phyloP scores from a whole-genome alignment of 2,113 vertebrate genomes.

The Catagonus wagneri region DNA sequence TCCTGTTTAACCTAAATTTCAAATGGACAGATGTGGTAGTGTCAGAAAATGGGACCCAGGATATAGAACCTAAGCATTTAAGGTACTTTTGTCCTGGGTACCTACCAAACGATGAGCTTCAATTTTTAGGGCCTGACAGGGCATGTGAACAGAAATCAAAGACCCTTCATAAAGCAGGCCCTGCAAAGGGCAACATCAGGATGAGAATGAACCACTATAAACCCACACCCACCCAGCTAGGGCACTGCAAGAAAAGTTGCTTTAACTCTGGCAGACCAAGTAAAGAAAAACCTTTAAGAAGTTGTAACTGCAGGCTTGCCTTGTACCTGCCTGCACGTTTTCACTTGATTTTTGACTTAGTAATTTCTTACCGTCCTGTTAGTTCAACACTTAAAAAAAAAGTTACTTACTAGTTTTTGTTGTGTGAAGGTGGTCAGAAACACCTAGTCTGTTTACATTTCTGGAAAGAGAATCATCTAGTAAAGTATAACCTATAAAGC shows the following conservation, averaged over 20 bases:
- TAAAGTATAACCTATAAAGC: not conserved
- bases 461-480: not conserved
- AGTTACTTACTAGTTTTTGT: not conserved
- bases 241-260: not conserved
- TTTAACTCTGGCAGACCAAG: not conserved
- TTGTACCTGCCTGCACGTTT: not conserved
- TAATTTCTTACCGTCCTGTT: constrained; percentile 20
- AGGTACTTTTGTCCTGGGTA: not conserved
- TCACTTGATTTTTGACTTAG: constrained; percentile 4
- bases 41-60: not conserved
- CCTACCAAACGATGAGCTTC: not conserved
- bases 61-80: not conserved
- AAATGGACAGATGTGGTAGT: too few relatives aligned
- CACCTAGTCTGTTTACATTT: not conserved
- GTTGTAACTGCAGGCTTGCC: not conserved
- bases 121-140: not conserved
- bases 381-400: not conserved
- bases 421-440: constrained; percentile 12
- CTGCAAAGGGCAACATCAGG: not conserved
- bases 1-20: not conserved
- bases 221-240: not conserved
- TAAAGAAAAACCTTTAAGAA: not conserved
- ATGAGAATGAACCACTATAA: not conserved
- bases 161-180: not conserved
- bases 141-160: not conserved